Evolutionary conservation across 2,888 invertebrate genomes (phyloP).

Genomic region (Pinctada fucata): DNA sequence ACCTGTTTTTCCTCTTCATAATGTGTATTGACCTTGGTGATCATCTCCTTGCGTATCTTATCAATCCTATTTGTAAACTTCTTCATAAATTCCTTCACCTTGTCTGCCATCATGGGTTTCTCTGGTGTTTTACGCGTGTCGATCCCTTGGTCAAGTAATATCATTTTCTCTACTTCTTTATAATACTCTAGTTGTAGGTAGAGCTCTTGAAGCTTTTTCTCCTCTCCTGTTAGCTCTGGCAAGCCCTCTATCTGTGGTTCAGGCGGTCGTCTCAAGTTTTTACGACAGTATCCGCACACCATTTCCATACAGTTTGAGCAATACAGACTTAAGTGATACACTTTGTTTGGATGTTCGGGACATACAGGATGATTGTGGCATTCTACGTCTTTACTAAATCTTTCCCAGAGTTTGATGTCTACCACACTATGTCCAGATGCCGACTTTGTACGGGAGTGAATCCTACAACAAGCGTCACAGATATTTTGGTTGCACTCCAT

Average conservation of each 20-base stretch:
- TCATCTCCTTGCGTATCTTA: not conserved
- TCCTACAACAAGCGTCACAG: slow-evolving; percentile 8
- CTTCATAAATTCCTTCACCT: not conserved
- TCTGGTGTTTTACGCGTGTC: not conserved
- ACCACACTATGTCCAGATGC: slow-evolving; percentile 2
- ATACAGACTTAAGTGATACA: slow-evolving; percentile 2
- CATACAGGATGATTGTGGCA: not conserved
- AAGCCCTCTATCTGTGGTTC: not conserved
- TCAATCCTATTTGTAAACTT: not conserved
- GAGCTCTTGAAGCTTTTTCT: not conserved
- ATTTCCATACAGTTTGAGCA: slow-evolving; percentile 11
- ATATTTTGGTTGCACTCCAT: slow-evolving; percentile 19
- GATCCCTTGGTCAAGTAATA: not conserved
- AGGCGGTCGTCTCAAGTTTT: not conserved
- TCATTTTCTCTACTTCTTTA: not conserved
- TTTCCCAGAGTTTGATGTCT: slow-evolving; percentile 11
- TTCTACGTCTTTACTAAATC: not conserved
- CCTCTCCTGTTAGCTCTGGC: not conserved
- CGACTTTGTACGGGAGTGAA: slow-evolving; percentile 9
- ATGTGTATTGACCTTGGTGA: not conserved
- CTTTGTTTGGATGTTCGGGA: not conserved
- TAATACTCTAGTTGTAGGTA: not conserved
- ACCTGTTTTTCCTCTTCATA: not conserved
- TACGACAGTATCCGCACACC: slow-evolving; percentile 10
- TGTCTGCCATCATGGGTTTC: not conserved